phyloP scores from a whole-genome alignment of 92 coral and sea anemone species.

The Palythoa grandis region DNA sequence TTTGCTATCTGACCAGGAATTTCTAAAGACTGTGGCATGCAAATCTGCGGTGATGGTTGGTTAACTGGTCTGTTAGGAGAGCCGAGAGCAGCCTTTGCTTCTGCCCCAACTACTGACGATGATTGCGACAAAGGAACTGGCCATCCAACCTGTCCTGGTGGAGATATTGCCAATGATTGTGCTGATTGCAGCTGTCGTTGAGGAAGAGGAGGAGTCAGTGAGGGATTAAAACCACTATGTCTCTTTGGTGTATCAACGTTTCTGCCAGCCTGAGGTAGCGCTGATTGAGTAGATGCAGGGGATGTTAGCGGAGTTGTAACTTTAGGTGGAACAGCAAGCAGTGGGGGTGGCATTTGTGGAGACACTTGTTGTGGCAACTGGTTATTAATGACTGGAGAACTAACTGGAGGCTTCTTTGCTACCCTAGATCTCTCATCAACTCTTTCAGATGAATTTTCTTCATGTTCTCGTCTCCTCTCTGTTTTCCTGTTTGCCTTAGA shows the following conservation, averaged over 20 bases:
- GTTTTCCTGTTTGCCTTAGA: constrained; percentile 72
- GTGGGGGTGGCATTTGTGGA: not conserved
- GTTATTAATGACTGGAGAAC: not conserved
- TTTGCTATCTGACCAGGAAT: constrained; percentile 7
- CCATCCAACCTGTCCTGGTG: constrained; percentile 7
- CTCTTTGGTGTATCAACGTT: not conserved
- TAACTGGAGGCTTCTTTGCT: constrained; percentile 8
- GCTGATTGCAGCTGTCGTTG: constrained; percentile 12
- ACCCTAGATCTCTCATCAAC: constrained; percentile 9
- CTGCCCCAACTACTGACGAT: not conserved
- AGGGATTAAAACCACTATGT: too few species aligned
- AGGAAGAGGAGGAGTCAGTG: constrained; percentile 6
- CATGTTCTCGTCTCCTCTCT: constrained; percentile 61
- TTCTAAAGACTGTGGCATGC: constrained; percentile 16
- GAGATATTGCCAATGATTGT: not conserved
- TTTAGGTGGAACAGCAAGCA: not conserved
- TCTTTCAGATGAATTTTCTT: constrained; percentile 37
- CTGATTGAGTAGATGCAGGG: not conserved
- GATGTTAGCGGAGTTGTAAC: not conserved
- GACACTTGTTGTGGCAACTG: not conserved
- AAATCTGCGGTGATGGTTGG: not conserved
- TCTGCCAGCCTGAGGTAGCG: not conserved
- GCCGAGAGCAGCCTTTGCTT: not conserved
- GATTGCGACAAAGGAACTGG: constrained; percentile 2
- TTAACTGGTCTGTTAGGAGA: not conserved